Percentiles rank a stretch among this genome's conserved stretches.
phyloP scores from a whole-genome alignment of 2,797 vertebrate genomes.

The Sebastes steindachneri region DNA sequence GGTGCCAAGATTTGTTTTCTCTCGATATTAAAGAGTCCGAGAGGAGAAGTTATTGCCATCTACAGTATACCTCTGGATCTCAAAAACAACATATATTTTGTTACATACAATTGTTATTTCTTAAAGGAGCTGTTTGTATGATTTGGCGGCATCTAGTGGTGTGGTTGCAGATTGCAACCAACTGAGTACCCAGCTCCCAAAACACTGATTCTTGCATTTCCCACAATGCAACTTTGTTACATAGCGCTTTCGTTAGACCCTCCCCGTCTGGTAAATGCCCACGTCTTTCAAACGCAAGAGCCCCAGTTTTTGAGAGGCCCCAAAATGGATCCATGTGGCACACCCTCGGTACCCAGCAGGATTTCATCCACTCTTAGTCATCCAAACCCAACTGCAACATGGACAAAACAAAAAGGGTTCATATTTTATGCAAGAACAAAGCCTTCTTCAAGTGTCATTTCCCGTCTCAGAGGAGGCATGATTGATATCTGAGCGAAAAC shows the following conservation, averaged over 20 bases:
- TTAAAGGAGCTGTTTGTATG: not conserved
- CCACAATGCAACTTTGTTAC: not conserved
- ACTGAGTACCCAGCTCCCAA: not conserved
- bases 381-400: not conserved
- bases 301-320: not conserved
- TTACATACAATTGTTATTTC: too few species aligned
- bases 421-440: not conserved
- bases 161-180: too few species aligned
- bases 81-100: not conserved
- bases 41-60: not conserved
- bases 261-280: not conserved
- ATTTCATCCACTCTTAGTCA: not conserved
- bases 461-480: not conserved
- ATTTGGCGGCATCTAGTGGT: too few species aligned
- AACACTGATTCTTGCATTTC: not conserved
- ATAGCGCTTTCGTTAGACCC: not conserved
- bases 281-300: not conserved
- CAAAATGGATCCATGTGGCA: conserved; percentile 6
- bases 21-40: not conserved
- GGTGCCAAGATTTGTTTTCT: not conserved
- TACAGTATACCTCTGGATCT: not conserved
- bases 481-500: conserved; percentile 10
- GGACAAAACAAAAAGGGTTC: not conserved
- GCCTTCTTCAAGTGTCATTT: not conserved
- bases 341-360: not conserved